These are phyloP conservation scores for Patella vulgata DNA, from an alignment of 1,140 invertebrate genomes.

Conservation along the genomic window DNA sequence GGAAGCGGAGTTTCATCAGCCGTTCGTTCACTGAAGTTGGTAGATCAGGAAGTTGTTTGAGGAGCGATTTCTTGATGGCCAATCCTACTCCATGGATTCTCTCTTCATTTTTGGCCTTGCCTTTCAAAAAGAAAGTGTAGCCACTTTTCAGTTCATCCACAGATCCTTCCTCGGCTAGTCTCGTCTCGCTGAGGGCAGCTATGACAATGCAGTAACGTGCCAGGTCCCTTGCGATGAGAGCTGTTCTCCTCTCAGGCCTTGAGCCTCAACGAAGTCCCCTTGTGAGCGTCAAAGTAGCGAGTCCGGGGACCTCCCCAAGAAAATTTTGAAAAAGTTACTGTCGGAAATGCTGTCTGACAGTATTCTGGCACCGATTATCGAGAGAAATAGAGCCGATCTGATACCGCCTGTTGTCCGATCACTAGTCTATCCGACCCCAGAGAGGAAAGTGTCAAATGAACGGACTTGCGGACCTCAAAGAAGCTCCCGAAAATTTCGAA, in stretches of 20 bases:
- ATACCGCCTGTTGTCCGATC: no score
- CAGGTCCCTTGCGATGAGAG: conserved; percentile 17
- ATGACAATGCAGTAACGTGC: conserved; percentile 20
- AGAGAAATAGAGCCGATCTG: no score
- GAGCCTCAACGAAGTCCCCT: no score
- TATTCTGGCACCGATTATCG: no score
- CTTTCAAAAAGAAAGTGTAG: conserved; percentile 27
- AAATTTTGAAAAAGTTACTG: no score
- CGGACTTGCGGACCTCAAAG: no score
- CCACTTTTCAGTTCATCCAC: conserved; percentile 1
- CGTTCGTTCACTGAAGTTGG: conserved; percentile 11
- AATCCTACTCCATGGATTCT: conserved; percentile 14
- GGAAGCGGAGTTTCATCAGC: conserved; percentile 18
- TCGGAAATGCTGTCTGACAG: no score
- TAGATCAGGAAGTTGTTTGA: neutral
- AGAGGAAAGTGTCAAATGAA: no score
- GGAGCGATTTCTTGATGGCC: conserved; percentile 5
- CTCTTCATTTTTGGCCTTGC: conserved; percentile 4
- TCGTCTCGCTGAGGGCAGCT: conserved; percentile 15
- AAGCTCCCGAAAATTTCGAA: no score
- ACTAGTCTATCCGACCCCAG: no score
- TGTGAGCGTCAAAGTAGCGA: no score
- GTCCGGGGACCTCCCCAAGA: no score
- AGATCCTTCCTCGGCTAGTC: conserved; percentile 15
- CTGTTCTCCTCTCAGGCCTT: conserved; percentile 17